Conservation (phyloP, 2,113 vertebrate genomes). For the Corythornis cristatus region DNA sequence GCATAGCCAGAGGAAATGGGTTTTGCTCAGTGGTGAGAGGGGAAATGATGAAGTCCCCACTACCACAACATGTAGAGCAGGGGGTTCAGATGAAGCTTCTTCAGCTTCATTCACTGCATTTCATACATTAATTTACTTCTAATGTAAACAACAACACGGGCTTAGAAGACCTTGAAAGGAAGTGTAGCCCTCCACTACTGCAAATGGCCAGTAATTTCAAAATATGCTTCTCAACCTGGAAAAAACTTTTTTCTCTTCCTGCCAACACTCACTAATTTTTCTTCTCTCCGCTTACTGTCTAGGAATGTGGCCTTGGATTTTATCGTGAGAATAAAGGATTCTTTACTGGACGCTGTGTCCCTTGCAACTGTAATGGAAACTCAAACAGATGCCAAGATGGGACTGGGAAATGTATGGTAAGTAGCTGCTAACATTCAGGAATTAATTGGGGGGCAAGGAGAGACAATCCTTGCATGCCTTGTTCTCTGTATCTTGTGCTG, state of each 20-base stretch:
- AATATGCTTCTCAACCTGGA: neutral
- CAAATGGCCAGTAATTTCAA: neutral
- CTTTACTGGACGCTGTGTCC: conserved; percentile 80
- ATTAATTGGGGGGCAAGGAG: neutral
- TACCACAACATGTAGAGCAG: neutral
- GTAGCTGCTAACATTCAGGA: conserved; percentile 50
- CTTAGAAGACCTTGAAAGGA: neutral
- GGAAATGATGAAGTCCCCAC: neutral
- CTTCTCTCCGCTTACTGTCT: neutral
- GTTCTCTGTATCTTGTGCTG: neutral
- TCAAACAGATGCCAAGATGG: conserved; percentile 84
- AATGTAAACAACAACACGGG: neutral
- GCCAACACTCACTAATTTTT: neutral
- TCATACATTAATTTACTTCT: neutral
- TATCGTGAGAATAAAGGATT: conserved; percentile 79
- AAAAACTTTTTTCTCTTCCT: neutral
- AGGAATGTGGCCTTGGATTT: conserved; percentile 88
- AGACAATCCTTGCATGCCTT: neutral
- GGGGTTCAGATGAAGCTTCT: neutral
- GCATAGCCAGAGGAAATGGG: neutral
- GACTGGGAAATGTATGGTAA: conserved; percentile 90
- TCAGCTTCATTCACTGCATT: neutral
- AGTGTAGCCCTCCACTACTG: neutral
- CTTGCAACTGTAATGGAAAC: conserved; percentile 88
- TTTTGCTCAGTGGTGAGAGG: neutral